Percentiles rank a stretch among this genome's conserved stretches.
These are phyloP conservation scores for Chitala chitala DNA, from an alignment of 2,113 vertebrate genomes.

Conservation along the genomic window DNA sequence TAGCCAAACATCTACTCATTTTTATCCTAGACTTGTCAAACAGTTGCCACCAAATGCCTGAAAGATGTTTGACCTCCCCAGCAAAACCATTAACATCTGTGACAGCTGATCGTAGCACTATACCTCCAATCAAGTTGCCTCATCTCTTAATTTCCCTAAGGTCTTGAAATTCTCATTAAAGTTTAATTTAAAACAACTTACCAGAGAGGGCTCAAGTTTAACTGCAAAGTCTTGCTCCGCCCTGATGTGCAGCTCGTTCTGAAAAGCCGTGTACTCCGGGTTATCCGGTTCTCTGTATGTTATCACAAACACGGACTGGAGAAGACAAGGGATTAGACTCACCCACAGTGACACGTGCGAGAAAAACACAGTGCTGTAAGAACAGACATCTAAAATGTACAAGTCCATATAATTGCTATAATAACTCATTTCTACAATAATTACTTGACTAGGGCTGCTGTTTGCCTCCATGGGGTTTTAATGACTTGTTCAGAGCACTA, in stretches of 20 bases:
- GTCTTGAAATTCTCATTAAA: not conserved
- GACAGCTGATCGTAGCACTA: not conserved
- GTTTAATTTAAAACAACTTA: slow-evolving; percentile 50
- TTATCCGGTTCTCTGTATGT: slow-evolving; percentile 86
- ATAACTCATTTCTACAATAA: not conserved
- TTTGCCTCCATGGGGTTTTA: no score
- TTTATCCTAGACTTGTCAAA: not conserved
- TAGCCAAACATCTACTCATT: not conserved
- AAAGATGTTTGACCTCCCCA: not conserved
- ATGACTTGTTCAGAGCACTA: no score
- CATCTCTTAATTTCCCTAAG: not conserved
- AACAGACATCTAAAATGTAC: no score
- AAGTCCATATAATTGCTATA: no score
- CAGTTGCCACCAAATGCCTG: not conserved
- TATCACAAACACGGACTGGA: slow-evolving; percentile 86
- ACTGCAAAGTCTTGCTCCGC: slow-evolving; percentile 78
- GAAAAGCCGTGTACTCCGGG: slow-evolving; percentile 80
- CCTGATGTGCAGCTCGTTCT: slow-evolving; percentile 76
- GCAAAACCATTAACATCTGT: not conserved
- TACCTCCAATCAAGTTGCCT: not conserved
- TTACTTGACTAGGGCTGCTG: not conserved
- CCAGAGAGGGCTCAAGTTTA: slow-evolving; percentile 80
- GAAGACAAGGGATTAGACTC: slow-evolving; percentile 28
- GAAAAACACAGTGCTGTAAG: slow-evolving; percentile 15
- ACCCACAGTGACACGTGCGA: slow-evolving; percentile 17